Base-by-base conservation (phyloP, 1,140 invertebrate genomes). In the Propsilocerus akamusi region DNA sequence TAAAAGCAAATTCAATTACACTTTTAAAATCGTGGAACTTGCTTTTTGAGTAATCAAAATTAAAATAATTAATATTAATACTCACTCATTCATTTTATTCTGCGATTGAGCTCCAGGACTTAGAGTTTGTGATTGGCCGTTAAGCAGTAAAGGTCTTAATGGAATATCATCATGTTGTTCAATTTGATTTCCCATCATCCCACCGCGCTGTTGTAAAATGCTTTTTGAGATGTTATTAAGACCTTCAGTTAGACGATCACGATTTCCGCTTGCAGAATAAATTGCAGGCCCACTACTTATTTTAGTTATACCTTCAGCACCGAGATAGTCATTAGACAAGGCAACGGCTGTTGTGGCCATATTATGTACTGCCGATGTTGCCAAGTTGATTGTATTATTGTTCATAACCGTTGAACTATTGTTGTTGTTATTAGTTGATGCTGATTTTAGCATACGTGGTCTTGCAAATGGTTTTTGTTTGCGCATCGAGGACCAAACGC, bases 401-500 rank as follows among this genome's bases (percentile, higher is more conserved):
- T 55, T 48, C 58, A 47, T 12, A 24, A 12, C 46, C 10, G 14
- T 47, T 3, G 6, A n/a, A 11, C 6, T 26, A 11, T 47, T 47
- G 48, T 48, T 60, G 60, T 26, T 49, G 48, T 26, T 52, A 58
- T 60, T n/a, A 62, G 56, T 49, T 61, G 59, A 32, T 63, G 58
- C 53, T 61, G 60, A 51, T 67, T 68, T 1, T 61, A 50, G 28
- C 26, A 48, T 51, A 24, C 25, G 17, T 23, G 25, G n/a, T n/a
- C 60, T 56, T 6, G 55, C 50, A 49, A 63, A 63, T 28, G 61
- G 60, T 28, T 57, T 60, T 51, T 58, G 67, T 4, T 70, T 73
- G 58, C 83, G 72, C 73, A 90, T 86, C 52, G 86, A 90, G 4
- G 87, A 90, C 88, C 88, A 92, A 17, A 92, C 87, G 60, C 83